Evolutionary conservation across 2,888 invertebrate species (phyloP).

Genomic region (Rhingia rostrata): DNA sequence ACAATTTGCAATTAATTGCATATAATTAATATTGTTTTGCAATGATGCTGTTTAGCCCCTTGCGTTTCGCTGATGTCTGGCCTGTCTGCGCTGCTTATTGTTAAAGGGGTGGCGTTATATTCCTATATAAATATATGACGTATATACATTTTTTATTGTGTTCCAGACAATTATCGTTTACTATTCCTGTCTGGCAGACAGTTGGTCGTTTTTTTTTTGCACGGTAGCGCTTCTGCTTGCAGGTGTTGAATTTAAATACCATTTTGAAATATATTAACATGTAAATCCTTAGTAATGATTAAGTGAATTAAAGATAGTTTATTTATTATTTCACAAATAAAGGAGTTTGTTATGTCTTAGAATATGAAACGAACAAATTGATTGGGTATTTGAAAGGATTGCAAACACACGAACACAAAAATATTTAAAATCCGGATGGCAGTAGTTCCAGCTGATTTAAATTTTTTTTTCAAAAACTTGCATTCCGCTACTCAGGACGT

Average conservation of each 20-base stretch:
- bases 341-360: background rate
- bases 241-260: slow-evolving; percentile 61
- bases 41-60: slow-evolving; percentile 60
- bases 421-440: too few relatives aligned
- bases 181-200: slow-evolving; percentile 58
- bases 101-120: slow-evolving; percentile 55
- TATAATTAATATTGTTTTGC: slow-evolving; percentile 67
- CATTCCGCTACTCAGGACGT: too few relatives aligned
- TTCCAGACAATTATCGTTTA: slow-evolving; percentile 54
- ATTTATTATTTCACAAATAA: too few relatives aligned
- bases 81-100: slow-evolving; percentile 48
- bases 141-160: background rate
- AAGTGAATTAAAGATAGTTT: too few relatives aligned
- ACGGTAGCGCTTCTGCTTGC: slow-evolving; percentile 56
- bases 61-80: slow-evolving; percentile 48
- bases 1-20: slow-evolving; percentile 72
- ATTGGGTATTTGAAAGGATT: too few relatives aligned
- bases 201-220: slow-evolving; percentile 24
- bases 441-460: too few relatives aligned
- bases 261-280: slow-evolving; percentile 25
- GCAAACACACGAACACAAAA: too few relatives aligned
- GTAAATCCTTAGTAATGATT: background rate
- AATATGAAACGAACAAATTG: background rate
- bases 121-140: background rate
- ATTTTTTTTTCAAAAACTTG: too few relatives aligned